Evolutionary conservation across 2,888 invertebrate genomes (phyloP), one percentile per base, ranked within the genome.

Genomic region (Temnothorax rugatulus): DNA sequence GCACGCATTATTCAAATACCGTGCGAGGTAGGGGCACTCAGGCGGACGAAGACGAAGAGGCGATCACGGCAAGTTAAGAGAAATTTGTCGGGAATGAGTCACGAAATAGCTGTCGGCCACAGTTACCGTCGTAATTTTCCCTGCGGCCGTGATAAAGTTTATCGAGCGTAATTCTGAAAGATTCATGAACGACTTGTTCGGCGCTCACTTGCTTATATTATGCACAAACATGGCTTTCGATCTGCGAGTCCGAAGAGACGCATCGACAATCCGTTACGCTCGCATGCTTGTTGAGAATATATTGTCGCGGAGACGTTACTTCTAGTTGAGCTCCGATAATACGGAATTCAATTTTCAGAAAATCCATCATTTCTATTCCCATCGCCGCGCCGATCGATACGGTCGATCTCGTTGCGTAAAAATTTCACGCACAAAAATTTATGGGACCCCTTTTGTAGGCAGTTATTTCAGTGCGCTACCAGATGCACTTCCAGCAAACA

Each of bases 131-230:
- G 77, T 68, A 86, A 87, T 86, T 84, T 73, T 64, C 84, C 25
- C 57, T 47, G 73, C 52, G 82, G 63, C 34, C 74, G 68, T 79
- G 85, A 87, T 88, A 85, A 89, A 89, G 64, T 89, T 90, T 89
- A 88, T 89, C 85, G 87, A 79, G 83, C 77, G 85, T 89, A 77
- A 88, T 83, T 59, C 79, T 88, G 84, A 88, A 89, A 87, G 84
- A 89, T 89, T 86, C 88, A 89, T 88, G 88, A 85, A 85, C 68
- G 66, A 82, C 68, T 83, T 18, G 74, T 71, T 82, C 71, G n/a
- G 68, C 57, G 77, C 75, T 50, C 77, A 82, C 77, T 77, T 85
- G 50, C 73, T 47, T 63, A 68, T 54, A 38, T 21, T 63, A 44
- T 64, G 38, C 64, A 77, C 81, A 79, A 74, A 75, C 63, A 47